Evolutionary conservation across 2,888 invertebrate species (phyloP), one percentile per base, ranked within the genome.

Genomic region (Temnothorax unifasciatus): DNA sequence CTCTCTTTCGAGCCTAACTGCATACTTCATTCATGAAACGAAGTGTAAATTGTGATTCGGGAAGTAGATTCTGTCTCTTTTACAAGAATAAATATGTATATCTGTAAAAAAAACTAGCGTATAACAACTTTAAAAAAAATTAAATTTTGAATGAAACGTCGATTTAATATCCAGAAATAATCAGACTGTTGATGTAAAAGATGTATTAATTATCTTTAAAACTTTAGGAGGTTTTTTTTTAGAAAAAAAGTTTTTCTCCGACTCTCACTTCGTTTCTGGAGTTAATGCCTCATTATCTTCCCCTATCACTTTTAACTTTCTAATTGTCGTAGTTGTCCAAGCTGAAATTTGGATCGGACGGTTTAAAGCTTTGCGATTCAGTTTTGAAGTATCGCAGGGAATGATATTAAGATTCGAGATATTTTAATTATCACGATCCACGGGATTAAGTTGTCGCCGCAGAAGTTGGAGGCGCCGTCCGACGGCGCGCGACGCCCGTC

Each of bases 401-500:
- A 38, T 13, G n/a, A 38, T 38, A 64, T 52, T 54, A 21, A 21
- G 47, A 13, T 15, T 61, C 13, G 34, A 44, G 41, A 61, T 79
- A 47, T 71, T 63, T 69, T 25, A 44, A 69, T 57, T 71, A 34
- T 54, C 15, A 8, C 9, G 29, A 71, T 68, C 13, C 54, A 18
- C 44, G 18, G 59, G 47, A 34, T 59, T 50, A 73, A 81, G 21
- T 41, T 68, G 18, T 5, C 9, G 25, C 25, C 9, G 25, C 25
- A 29, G 59, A 68, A 64, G n/a, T 74, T 38, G 34, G 57, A 54
- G 9, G 54, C 5, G 73, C 34, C 66, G 11, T 54, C 75, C 82
- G 84, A 79, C 88, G 87, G 87, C 74, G 21, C 79, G 61, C 81
- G 85, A 86, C 81, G 84, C 18, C 61, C 84, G 86, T 86, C 86